Evolutionary conservation across 2,888 invertebrate genomes (phyloP).

Genomic region (Tortrix viridana): DNA sequence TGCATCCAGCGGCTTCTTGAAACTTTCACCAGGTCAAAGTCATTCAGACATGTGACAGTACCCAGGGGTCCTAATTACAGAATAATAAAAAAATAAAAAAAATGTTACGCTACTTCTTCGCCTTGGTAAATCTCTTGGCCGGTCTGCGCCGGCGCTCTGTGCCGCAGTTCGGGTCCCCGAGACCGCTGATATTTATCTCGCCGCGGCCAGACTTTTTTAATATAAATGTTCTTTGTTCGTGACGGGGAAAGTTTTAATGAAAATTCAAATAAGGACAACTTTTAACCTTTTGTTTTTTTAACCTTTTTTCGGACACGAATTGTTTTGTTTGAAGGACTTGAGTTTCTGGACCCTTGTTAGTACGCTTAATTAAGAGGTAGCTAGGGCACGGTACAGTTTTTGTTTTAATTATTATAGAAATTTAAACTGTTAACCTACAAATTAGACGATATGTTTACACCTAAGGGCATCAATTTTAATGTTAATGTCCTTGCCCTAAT

Average conservation of each 20-base stretch:
- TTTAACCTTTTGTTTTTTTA: slow-evolving; percentile 73
- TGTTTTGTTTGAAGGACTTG: slow-evolving; percentile 70
- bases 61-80: no score
- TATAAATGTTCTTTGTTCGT: slow-evolving; percentile 85
- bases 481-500: no score
- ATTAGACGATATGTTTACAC: neutral
- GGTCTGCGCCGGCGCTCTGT: slow-evolving; percentile 59
- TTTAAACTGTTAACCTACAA: neutral
- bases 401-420: neutral
- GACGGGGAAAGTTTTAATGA: slow-evolving; percentile 81
- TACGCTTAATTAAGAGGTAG: slow-evolving; percentile 39
- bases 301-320: slow-evolving; percentile 62
- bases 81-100: no score
- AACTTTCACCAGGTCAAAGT: no score
- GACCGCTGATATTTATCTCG: slow-evolving; percentile 84
- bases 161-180: slow-evolving; percentile 74
- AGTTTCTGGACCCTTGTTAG: slow-evolving; percentile 46
- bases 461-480: no score
- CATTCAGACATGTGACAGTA: no score
- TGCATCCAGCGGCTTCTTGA: no score
- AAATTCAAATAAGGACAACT: slow-evolving; percentile 81
- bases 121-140: slow-evolving; percentile 35
- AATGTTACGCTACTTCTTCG: no score
- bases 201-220: slow-evolving; percentile 82
- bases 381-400: slow-evolving; percentile 4